Base-by-base conservation (phyloP, 2,797 vertebrate species). In the Ispidina picta region DNA sequence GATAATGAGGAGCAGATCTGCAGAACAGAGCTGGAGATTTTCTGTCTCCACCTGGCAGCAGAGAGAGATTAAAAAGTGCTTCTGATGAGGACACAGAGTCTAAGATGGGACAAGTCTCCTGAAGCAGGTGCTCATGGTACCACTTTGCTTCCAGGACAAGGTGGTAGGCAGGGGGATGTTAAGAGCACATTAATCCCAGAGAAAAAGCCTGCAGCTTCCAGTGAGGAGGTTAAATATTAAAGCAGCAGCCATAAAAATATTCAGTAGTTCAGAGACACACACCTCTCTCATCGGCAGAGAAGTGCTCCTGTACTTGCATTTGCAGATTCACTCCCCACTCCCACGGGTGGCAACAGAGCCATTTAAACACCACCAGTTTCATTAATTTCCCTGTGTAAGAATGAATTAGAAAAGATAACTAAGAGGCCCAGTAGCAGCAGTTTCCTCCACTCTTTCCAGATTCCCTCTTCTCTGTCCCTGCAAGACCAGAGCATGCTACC, bases 201-300 rank as follows among this genome's bases (percentile, higher is more conserved):
- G 75, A 83, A 55, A 90, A 89, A 55, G 84, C 56, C 82, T 78
- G 35, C 62, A 83, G 49, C 66, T 90, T 87, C 79, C 62, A 94
- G 59, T 72, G 48, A 51, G 65, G 29, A 80, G 59, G 89, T 96
- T 71, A 95, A 96, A 95, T 95, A 95, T 95, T 96, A 93, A 96
- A 89, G 84, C 55, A 83, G 39, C 43, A 89, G 76, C 59, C 81
- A 89, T 87, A 85, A 80, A 94, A 94, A 74, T 74, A 87, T 62
- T 86, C 58, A 72, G 69, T 35, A 64, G 54, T 63, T 91, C 54
- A 79, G 55, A 80, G 28, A 63, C 26, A 33, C 51, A 31, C 21
- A 44, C 21, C 29, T 54, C 21, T 44, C 41, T 84, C 76, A 77
- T 2, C 59, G 56, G 35, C 29, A 63, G 55, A 43, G 70, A 88